Conservation (phyloP, 1,140 invertebrate species). For the Dendroctonus ponderosae region DNA sequence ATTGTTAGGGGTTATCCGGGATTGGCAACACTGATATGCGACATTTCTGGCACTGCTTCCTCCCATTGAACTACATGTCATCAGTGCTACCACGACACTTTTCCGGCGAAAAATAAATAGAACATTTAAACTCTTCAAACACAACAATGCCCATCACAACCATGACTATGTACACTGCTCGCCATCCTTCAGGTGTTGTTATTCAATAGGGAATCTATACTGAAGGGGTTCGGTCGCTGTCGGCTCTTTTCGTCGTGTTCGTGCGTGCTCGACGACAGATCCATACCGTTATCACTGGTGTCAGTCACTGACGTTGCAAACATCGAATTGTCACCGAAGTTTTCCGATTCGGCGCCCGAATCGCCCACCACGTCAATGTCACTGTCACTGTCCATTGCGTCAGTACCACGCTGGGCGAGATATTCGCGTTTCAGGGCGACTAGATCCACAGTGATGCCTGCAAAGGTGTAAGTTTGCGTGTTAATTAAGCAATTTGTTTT, state of each 20-base stretch:
- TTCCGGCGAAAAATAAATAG: slow-evolving; percentile 2
- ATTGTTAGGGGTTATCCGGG: slow-evolving; percentile 1
- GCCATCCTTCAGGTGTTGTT: slow-evolving; percentile 52
- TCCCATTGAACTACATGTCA: no score
- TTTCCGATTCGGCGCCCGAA: slow-evolving; percentile 61
- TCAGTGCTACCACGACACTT: background rate
- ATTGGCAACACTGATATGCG: slow-evolving; percentile 3
- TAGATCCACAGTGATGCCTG: slow-evolving; percentile 74
- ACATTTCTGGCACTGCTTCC: background rate
- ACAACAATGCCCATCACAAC: slow-evolving; percentile 8
- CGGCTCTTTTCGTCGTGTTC: slow-evolving; percentile 57
- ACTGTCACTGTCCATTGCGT: slow-evolving; percentile 61
- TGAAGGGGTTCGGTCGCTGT: slow-evolving; percentile 73
- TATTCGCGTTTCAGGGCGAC: slow-evolving; percentile 84
- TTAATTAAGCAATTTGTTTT: no score
- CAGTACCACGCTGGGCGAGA: slow-evolving; percentile 64
- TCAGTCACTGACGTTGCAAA: slow-evolving; percentile 43
- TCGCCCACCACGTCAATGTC: slow-evolving; percentile 69
- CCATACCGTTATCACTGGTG: slow-evolving; percentile 48
- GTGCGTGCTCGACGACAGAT: slow-evolving; percentile 47
- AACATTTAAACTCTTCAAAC: slow-evolving; percentile 1
- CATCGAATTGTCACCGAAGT: slow-evolving; percentile 52
- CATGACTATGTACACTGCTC: slow-evolving; percentile 16
- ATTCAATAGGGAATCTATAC: slow-evolving; percentile 79
- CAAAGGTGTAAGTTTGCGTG: background rate